A percentile compares a stretch with the other conserved stretches of the same genome.
phyloP scores from a whole-genome alignment of 2,113 vertebrate genomes.

The Chaetorhynchus papuensis region DNA sequence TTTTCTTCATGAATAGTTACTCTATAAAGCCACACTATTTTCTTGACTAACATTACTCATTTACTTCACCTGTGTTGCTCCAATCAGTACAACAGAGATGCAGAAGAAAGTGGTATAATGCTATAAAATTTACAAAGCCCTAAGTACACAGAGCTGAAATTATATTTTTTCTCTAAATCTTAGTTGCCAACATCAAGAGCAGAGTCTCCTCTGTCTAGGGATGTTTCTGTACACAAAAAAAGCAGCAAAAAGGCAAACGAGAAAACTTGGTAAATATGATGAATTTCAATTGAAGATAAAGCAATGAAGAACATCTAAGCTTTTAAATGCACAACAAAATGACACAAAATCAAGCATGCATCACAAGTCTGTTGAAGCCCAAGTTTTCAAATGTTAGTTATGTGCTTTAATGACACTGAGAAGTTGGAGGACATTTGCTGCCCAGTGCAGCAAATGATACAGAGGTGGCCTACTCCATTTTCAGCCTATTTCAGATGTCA shows the following conservation, averaged over 20 bases:
- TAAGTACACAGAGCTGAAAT: background rate
- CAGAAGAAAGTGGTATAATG: background rate
- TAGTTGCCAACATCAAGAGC: background rate
- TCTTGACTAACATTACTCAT: conserved; percentile 9
- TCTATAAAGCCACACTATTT: conserved; percentile 16
- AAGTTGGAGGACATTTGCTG: background rate
- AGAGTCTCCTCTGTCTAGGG: background rate
- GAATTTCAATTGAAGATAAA: background rate
- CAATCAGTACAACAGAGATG: background rate
- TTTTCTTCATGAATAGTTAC: conserved; percentile 55
- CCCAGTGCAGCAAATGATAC: background rate
- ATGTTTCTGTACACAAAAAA: background rate
- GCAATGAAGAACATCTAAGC: background rate
- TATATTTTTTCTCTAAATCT: background rate
- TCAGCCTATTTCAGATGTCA: background rate
- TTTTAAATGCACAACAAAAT: background rate
- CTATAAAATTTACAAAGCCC: background rate
- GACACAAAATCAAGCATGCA: background rate
- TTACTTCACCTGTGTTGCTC: conserved; percentile 1
- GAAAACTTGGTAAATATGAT: background rate
- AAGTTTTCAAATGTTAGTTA: background rate
- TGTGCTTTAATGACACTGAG: background rate
- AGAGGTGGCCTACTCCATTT: background rate
- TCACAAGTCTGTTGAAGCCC: background rate
- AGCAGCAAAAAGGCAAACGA: background rate